phyloP scores from a whole-genome alignment of 1,140 invertebrate species.

The Drosophila quadrilineata region DNA sequence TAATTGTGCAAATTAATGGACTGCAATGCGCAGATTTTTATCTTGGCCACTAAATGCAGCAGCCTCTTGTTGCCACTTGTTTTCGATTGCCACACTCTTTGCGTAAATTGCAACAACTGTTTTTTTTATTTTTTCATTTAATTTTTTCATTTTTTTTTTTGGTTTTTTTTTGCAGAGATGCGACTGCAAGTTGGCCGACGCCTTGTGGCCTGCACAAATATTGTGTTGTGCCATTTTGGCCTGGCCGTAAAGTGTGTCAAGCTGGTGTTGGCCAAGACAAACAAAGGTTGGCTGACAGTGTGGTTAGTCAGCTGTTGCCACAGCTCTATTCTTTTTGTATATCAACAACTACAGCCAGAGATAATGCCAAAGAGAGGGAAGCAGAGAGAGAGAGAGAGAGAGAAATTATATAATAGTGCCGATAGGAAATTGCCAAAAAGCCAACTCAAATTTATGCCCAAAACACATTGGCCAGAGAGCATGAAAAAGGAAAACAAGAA shows the following conservation, averaged over 20 bases:
- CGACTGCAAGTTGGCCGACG: conserved; percentile 28
- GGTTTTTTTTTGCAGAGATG: no score
- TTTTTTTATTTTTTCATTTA: no score
- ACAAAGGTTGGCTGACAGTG: conserved; percentile 45
- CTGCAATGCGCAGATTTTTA: conserved; percentile 26
- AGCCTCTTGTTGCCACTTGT: conserved; percentile 22
- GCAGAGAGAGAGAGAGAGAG: conserved; percentile 27
- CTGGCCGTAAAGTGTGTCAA: conserved; percentile 58
- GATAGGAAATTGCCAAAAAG: conserved; percentile 53
- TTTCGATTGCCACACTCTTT: conserved; percentile 31
- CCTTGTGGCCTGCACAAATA: conserved; percentile 43
- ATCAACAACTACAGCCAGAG: no score
- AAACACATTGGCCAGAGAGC: conserved; percentile 43
- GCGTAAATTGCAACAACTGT: conserved; percentile 31
- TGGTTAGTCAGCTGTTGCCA: conserved; percentile 45
- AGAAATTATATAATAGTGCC: conserved; percentile 39
- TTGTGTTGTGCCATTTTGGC: conserved; percentile 47
- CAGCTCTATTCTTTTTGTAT: conserved; percentile 47
- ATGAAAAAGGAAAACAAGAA: conserved; percentile 59
- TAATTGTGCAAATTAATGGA: conserved; percentile 16
- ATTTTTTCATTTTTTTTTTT: no score
- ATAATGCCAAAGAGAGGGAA: no score
- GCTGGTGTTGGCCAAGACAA: conserved; percentile 42
- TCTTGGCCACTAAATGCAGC: conserved; percentile 15
- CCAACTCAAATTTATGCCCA: conserved; percentile 50